A percentile compares a stretch with the other conserved stretches of the same genome.
These are phyloP conservation scores for Aphidius colemani DNA, from an alignment of 2,888 invertebrate species.

Conservation along the genomic window DNA sequence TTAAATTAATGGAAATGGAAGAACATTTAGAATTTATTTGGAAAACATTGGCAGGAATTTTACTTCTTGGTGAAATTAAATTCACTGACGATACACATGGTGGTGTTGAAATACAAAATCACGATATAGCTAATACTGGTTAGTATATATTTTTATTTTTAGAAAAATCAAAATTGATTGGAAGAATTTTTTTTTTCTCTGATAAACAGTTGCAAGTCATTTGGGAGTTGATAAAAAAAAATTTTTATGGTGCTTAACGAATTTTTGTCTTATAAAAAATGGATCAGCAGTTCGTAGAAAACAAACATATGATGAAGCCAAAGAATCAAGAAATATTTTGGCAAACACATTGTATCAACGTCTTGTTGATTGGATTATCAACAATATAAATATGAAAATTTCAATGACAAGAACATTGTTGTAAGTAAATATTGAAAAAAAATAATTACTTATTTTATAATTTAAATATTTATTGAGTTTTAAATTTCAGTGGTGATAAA, in stretches of 20 bases:
- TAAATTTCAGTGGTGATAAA: conserved; percentile 76
- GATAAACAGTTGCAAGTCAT: conserved; percentile 70
- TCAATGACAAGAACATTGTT: conserved; percentile 83
- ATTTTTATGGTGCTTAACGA: conserved; percentile 82
- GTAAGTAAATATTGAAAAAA: conserved; percentile 61
- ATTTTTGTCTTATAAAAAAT: conserved; percentile 80
- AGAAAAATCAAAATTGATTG: too few species aligned
- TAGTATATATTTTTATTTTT: conserved; percentile 21
- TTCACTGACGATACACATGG: conserved; percentile 72
- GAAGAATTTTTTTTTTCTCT: conserved; percentile 9
- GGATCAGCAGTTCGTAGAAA: conserved; percentile 71
- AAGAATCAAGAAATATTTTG: conserved; percentile 82
- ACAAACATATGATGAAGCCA: conserved; percentile 80
- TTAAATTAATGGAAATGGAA: conserved; percentile 73
- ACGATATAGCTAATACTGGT: conserved; percentile 70
- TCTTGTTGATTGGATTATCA: conserved; percentile 87
- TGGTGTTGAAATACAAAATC: conserved; percentile 74
- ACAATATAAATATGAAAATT: conserved; percentile 82
- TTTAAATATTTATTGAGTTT: too few species aligned
- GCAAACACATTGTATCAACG: conserved; percentile 84
- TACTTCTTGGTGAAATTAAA: conserved; percentile 78
- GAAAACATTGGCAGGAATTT: conserved; percentile 74
- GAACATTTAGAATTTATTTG: conserved; percentile 74
- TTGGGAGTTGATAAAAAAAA: conserved; percentile 80
- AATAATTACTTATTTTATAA: conserved; percentile 17